A percentile compares a stretch with the other conserved stretches of the same genome.
Conservation (phyloP, 2,113 vertebrate species). For the Helogale parvula region DNA sequence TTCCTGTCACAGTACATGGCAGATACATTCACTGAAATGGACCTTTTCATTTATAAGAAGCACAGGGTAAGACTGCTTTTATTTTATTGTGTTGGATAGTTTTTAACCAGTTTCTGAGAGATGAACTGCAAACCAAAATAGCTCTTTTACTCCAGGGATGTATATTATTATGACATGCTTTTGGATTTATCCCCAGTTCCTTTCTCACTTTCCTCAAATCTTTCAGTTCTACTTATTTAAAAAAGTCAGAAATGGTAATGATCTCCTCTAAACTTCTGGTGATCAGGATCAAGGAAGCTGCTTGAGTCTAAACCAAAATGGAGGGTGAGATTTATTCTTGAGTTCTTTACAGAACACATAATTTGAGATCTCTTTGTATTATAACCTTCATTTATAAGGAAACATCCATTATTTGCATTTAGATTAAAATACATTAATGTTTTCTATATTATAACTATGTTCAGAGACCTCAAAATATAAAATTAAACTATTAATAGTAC, state of each 20-base stretch:
- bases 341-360: not conserved
- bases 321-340: not conserved
- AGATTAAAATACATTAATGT: not conserved
- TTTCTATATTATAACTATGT: not conserved
- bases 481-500: not conserved
- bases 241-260: not conserved
- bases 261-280: not conserved
- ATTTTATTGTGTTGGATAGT: not conserved
- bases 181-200: not conserved
- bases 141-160: not conserved
- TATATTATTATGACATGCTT: not conserved
- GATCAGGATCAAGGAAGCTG: not conserved
- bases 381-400: not conserved
- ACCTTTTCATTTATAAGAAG: not conserved
- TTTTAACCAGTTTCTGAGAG: not conserved
- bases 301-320: not conserved
- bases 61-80: not conserved
- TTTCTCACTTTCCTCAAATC: not conserved
- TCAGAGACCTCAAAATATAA: not conserved
- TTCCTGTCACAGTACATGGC: not conserved
- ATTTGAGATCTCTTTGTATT: not conserved
- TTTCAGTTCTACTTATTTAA: not conserved
- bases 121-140: not conserved
- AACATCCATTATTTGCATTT: not conserved
- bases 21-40: not conserved